These are phyloP conservation scores for Lepisosteus osseus DNA, from an alignment of 2,113 vertebrate genomes.

Conservation along the genomic window DNA sequence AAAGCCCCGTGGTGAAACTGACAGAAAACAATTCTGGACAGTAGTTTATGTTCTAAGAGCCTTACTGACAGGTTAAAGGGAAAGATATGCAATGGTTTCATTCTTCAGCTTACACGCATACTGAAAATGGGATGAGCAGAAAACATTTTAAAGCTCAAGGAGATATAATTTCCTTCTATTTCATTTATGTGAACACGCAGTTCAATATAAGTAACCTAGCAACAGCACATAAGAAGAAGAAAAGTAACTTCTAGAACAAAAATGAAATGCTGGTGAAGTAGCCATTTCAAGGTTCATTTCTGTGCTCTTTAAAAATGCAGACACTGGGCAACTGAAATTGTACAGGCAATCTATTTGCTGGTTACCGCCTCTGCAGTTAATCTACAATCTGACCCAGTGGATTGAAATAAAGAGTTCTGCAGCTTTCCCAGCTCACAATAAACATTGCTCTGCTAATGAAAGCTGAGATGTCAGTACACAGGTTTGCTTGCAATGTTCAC, in stretches of 20 bases:
- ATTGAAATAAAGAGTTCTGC: slow-evolving; percentile 14
- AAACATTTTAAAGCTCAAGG: too few species aligned
- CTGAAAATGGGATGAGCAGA: too few species aligned
- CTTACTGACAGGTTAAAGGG: too few species aligned
- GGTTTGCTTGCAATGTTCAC: background rate
- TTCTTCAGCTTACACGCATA: too few species aligned
- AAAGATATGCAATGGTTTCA: too few species aligned
- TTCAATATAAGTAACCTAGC: too few species aligned
- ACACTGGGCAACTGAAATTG: background rate
- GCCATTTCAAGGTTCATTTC: slow-evolving; percentile 10
- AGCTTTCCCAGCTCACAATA: background rate
- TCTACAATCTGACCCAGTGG: slow-evolving; percentile 3
- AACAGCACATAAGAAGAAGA: background rate
- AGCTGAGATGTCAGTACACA: slow-evolving; percentile 6
- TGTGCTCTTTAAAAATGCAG: background rate
- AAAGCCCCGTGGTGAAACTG: too few species aligned
- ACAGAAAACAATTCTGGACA: too few species aligned
- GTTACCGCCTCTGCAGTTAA: slow-evolving; percentile 12
- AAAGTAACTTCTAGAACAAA: background rate
- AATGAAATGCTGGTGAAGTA: slow-evolving; percentile 11
- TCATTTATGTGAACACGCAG: too few species aligned
- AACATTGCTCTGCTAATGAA: slow-evolving; percentile 8
- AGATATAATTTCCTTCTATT: too few species aligned
- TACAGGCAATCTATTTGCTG: background rate
- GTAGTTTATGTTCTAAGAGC: too few species aligned